Conservation (phyloP, 2,113 vertebrate genomes). For the Gadus macrocephalus region DNA sequence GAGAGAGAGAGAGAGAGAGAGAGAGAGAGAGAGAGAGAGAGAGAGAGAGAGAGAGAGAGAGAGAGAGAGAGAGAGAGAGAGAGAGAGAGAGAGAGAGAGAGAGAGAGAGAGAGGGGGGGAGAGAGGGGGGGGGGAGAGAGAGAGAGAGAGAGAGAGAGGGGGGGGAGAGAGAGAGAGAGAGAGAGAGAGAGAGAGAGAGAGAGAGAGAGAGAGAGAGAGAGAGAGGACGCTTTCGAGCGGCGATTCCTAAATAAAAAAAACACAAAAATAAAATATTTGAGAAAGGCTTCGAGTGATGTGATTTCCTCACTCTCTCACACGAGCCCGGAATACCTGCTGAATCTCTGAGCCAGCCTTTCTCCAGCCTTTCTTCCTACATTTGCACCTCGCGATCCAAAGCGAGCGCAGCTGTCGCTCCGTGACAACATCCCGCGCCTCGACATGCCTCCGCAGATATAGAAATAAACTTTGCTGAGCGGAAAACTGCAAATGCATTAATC, state of each 20-base stretch:
- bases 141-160: no score
- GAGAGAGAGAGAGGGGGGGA: no score
- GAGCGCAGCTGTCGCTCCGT: slow-evolving; percentile 52
- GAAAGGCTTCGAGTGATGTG: slow-evolving; percentile 60
- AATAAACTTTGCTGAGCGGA: slow-evolving; percentile 63
- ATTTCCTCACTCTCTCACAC: slow-evolving; percentile 63
- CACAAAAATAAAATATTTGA: slow-evolving; percentile 37
- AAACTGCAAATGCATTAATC: slow-evolving; percentile 66
- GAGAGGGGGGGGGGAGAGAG: no score
- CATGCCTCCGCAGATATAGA: slow-evolving; percentile 62
- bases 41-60: no score
- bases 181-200: no score
- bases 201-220: neutral
- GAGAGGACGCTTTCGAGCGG: slow-evolving; percentile 5
- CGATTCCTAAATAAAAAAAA: no score
- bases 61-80: no score
- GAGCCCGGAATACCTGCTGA: slow-evolving; percentile 32
- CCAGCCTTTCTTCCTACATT: slow-evolving; percentile 73
- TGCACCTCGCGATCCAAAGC: slow-evolving; percentile 69
- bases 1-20: no score
- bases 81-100: no score
- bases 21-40: no score
- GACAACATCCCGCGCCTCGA: slow-evolving; percentile 61
- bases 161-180: no score
- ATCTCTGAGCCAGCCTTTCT: slow-evolving; percentile 38